Base-by-base conservation (phyloP, 2,888 invertebrate species). In the Philaethria dido region DNA sequence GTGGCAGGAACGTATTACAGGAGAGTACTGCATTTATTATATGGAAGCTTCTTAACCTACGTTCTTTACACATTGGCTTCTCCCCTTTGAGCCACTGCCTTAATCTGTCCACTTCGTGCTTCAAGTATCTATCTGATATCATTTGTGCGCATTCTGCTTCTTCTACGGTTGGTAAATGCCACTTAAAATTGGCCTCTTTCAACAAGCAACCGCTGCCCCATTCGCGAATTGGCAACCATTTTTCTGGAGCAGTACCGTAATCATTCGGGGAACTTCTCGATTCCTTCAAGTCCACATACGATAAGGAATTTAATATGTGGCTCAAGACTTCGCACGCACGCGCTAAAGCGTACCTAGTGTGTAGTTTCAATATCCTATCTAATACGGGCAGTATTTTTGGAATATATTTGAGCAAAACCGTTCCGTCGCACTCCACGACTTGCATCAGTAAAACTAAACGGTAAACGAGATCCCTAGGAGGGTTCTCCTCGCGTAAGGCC, bases 161-260 rank as follows among this genome's bases (percentile, higher is more conserved):
- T 45, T 93, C 94, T 22, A 93, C 89, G 22, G 92, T 94, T 0
- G 98, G 98, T 55, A 95, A 89, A 78, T 97, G 96, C 97, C 97
- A 98, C 47, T 94, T 89, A 20, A 97, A 88, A 8, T 94, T 90
- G 18, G 96, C 88, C 29, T 95, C 93, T 64, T 95, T 90, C 20
- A 96, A 84, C 74, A 95, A 89, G 18, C 95, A 94, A 0, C 96
- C 93, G 68, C 93, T 93, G 0, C 97, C 98, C 98, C 98, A 99
- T 74, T 97, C 95, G 22, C 94, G 93, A 22, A 97, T 93, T 11
- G 96, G 95, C 52, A 97, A 89, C 88, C 95, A 95, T 66, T 96
- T 94, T 67, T 94, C 92, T 0, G 96, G 92, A 0, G 95, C 95
- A 45, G 92, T 89, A 20, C 94, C 94, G 75, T 94, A 95, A 70